phyloP scores from a whole-genome alignment of 2,888 invertebrate genomes.

The Pycnomerus fuliginosus region DNA sequence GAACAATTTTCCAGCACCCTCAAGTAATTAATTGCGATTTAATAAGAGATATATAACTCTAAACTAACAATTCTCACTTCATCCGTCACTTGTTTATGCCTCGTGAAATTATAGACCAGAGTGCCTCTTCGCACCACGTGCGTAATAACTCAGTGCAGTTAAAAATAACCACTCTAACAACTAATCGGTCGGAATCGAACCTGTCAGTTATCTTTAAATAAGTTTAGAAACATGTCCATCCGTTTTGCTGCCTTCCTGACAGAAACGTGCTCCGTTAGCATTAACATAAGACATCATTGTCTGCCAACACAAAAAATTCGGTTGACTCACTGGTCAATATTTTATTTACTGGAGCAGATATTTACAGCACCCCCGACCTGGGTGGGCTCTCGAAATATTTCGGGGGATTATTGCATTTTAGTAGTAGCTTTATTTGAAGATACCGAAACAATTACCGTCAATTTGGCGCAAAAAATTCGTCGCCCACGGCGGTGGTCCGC shows the following conservation, averaged over 20 bases:
- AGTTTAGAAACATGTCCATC: constrained; percentile 39
- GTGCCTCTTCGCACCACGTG: constrained; percentile 33
- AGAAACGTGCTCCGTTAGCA: too few relatives aligned
- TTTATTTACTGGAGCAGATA: too few relatives aligned
- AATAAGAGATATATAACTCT: constrained; percentile 23
- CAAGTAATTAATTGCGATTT: too few relatives aligned
- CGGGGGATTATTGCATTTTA: constrained; percentile 28
- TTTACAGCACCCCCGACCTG: too few relatives aligned
- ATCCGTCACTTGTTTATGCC: constrained; percentile 30
- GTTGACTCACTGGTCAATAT: too few relatives aligned
- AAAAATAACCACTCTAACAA: constrained; percentile 31
- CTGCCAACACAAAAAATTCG: too few relatives aligned
- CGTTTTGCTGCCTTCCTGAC: too few relatives aligned
- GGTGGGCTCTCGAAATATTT: constrained; percentile 27
- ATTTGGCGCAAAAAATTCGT: constrained; percentile 5
- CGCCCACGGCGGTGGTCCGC: constrained; percentile 22
- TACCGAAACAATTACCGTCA: constrained; percentile 1
- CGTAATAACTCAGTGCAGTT: constrained; percentile 28
- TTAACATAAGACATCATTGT: too few relatives aligned
- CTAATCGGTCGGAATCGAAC: constrained; percentile 34
- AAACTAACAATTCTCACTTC: constrained; percentile 29
- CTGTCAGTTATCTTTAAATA: constrained; percentile 38
- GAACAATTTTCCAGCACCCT: too few relatives aligned
- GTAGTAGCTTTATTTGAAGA: constrained; percentile 13
- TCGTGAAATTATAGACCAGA: constrained; percentile 26